Conservation (phyloP, 2,888 invertebrate genomes). For the Andricus curvator region DNA sequence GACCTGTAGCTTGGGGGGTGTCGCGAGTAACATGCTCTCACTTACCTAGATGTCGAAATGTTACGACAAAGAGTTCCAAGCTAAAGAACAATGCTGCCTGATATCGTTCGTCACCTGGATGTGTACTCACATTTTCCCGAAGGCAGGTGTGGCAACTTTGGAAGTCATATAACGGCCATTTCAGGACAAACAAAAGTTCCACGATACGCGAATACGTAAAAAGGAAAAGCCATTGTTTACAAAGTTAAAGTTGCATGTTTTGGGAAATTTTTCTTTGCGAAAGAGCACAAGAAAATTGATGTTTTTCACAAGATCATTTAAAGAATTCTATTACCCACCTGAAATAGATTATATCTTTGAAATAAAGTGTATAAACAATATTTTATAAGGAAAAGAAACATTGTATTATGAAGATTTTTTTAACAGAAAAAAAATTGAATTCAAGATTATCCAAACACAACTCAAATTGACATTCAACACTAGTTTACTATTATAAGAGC, state of each 20-base stretch:
- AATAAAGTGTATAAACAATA: background rate
- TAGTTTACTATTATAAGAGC: too few relatives aligned
- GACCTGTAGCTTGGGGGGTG: constrained; percentile 2
- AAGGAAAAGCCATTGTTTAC: background rate
- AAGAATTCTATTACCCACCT: background rate
- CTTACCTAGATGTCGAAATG: constrained; percentile 40
- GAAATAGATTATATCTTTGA: background rate
- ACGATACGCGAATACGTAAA: constrained; percentile 1
- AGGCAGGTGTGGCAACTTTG: constrained; percentile 45
- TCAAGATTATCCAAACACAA: too few relatives aligned
- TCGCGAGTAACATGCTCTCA: constrained; percentile 8
- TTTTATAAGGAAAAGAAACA: too few relatives aligned
- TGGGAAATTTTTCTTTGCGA: background rate
- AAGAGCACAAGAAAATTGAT: background rate
- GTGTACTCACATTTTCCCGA: constrained; percentile 45
- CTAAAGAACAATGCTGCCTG: constrained; percentile 59
- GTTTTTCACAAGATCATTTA: background rate
- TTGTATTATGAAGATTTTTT: too few relatives aligned
- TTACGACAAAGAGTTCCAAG: constrained; percentile 57
- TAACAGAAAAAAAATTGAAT: too few relatives aligned
- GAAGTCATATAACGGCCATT: constrained; percentile 50
- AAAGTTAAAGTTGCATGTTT: constrained; percentile 8
- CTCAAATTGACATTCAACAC: too few relatives aligned
- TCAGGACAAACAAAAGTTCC: background rate
- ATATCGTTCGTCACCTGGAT: constrained; percentile 45